These are phyloP conservation scores for Pteromalus puparum DNA, from an alignment of 1,140 invertebrate genomes.

Conservation along the genomic window DNA sequence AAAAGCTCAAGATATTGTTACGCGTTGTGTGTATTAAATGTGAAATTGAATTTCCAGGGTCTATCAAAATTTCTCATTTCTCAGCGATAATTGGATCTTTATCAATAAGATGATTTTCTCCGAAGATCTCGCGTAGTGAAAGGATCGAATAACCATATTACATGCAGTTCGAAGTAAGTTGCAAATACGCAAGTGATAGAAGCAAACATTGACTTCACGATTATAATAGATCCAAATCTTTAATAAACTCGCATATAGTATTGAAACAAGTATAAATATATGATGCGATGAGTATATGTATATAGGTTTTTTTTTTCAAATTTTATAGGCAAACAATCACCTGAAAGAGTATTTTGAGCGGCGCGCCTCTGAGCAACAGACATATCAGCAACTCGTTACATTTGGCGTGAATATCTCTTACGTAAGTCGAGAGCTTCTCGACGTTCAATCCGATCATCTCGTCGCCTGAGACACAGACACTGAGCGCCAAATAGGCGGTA, in stretches of 20 bases:
- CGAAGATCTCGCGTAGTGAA: not conserved
- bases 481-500: slow-evolving; percentile 80
- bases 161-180: no score
- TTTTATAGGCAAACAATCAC: slow-evolving; percentile 66
- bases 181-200: no score
- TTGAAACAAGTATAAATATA: not conserved
- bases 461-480: slow-evolving; percentile 78
- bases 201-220: no score
- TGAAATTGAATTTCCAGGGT: not conserved
- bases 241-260: not conserved
- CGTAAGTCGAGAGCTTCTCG: slow-evolving; percentile 78
- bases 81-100: not conserved
- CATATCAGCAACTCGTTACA: slow-evolving; percentile 84
- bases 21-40: not conserved
- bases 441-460: slow-evolving; percentile 78
- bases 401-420: slow-evolving; percentile 86
- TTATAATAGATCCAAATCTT: not conserved
- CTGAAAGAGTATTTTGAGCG: slow-evolving; percentile 84
- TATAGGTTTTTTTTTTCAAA: no score
- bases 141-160: no score
- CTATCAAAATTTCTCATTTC: no score
- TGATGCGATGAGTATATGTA: no score
- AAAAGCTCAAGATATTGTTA: no score
- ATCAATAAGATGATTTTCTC: not conserved
- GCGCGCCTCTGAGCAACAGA: slow-evolving; percentile 82